Conservation (phyloP, 2,888 invertebrate species). For the Cerastis leucographa region DNA sequence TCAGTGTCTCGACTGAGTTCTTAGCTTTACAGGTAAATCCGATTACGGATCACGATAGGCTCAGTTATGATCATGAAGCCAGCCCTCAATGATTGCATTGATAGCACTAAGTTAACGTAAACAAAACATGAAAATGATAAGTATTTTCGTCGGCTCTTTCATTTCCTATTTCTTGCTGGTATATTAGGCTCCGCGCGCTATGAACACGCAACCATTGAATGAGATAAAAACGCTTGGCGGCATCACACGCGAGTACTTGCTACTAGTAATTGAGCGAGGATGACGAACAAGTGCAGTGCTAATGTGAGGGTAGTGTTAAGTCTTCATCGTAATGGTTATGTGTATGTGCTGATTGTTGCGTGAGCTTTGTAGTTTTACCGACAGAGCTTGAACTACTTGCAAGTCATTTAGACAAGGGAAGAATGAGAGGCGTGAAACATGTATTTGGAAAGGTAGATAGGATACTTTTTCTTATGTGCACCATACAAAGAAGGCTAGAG, state of each 20-base stretch:
- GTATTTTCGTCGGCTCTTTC: slow-evolving; percentile 18
- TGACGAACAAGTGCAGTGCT: background rate
- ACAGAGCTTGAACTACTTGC: background rate
- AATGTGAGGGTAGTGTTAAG: slow-evolving; percentile 23
- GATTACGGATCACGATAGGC: background rate
- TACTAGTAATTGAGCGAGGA: slow-evolving; percentile 7
- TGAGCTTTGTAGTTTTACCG: slow-evolving; percentile 40
- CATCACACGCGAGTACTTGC: slow-evolving; percentile 38
- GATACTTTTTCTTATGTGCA: background rate
- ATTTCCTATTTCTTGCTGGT: slow-evolving; percentile 26
- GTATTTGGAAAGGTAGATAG: background rate
- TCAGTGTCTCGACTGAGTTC: background rate
- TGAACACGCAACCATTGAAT: slow-evolving; percentile 25
- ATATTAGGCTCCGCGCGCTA: slow-evolving; percentile 5
- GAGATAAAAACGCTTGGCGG: slow-evolving; percentile 3
- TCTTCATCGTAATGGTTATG: slow-evolving; percentile 34
- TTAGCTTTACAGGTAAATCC: background rate
- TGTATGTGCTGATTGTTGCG: slow-evolving; percentile 13
- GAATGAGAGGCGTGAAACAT: background rate
- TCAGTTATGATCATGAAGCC: background rate
- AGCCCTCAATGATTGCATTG: background rate
- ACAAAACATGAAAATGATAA: slow-evolving; percentile 33
- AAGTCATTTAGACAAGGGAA: background rate
- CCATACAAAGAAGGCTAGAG: background rate
- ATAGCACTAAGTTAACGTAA: slow-evolving; percentile 1